A percentile compares a stretch with the other conserved stretches of the same genome.
Evolutionary conservation across 1,140 invertebrate species (phyloP).

Genomic region (Campoletis sonorensis): DNA sequence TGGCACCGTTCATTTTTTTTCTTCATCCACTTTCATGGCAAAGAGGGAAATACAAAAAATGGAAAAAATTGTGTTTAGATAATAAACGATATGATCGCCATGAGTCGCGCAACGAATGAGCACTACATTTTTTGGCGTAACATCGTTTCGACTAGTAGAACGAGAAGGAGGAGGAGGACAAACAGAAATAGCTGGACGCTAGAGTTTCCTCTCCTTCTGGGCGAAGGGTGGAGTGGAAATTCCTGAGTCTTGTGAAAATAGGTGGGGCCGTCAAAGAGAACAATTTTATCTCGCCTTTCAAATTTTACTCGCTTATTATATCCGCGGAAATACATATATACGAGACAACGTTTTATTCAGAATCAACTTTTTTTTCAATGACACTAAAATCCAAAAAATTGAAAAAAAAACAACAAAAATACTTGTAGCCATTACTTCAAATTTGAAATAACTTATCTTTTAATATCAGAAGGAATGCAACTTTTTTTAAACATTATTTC

Average conservation of each 20-base stretch:
- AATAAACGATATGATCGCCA: neutral
- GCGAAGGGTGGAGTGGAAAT: slow-evolving; percentile 46
- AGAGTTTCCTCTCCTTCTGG: slow-evolving; percentile 28
- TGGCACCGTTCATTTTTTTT: slow-evolving; percentile 37
- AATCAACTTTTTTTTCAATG: neutral
- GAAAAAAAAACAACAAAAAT: no score
- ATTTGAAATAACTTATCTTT: no score
- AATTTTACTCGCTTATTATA: neutral
- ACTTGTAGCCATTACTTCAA: no score
- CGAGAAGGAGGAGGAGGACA: slow-evolving; percentile 41
- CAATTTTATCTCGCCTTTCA: slow-evolving; percentile 46
- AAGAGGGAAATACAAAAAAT: neutral
- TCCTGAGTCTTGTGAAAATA: slow-evolving; percentile 38
- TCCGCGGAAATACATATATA: neutral
- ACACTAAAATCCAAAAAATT: neutral
- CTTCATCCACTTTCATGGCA: slow-evolving; percentile 28
- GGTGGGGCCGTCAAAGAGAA: slow-evolving; percentile 37
- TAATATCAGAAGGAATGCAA: no score
- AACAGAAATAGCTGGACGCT: slow-evolving; percentile 47
- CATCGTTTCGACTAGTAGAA: slow-evolving; percentile 23
- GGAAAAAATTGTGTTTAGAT: neutral
- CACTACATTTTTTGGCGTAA: slow-evolving; percentile 44
- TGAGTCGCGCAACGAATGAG: slow-evolving; percentile 35
- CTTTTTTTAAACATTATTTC: no score
- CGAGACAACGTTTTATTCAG: neutral